Evolutionary conservation across 2,888 invertebrate species (phyloP), one percentile per base, ranked within the genome.

Genomic region (Stegophylla sp.): DNA sequence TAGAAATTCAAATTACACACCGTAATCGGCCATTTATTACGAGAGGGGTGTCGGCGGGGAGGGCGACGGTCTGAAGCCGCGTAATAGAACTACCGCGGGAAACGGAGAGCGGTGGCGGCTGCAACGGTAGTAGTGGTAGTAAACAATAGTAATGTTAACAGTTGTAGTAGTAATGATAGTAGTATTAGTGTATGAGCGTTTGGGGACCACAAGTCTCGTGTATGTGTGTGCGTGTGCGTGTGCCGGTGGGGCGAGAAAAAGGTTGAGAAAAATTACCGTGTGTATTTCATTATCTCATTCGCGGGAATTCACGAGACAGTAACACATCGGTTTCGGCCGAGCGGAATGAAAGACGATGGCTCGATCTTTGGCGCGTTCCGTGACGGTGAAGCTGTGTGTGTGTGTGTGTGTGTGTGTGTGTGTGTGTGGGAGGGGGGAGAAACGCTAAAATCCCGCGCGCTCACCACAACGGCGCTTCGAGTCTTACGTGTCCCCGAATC

Each of bases 1-100:
- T 28, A 48, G 34, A 34, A 61, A 79, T 79, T 79, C 48, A 71
- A 79, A 79, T 79, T 79, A 71, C 41, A 41, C 61, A 17, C 67
- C 48, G 69, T 71, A 79, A 79, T 71, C 79, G 69, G 51, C 34
- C 43, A 79, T 79, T 79, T 79, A 71, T 79, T 51, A 51, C 43
- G 1, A 43, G 28, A 20, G 10, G 56, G 20, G 66, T 41, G 41
- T 15, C 1, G 28, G 26, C 28, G 56, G 56, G 2, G 15, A 63
- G 13, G 63, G 20, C 61, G n/a, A 41, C n/a, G 64, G 34, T 64
- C 12, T 63, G 45, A 13, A 3, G 15, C 45, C 45, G n/a, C n/a
- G 12, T 45, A 45, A 45, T 45, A 45, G 4, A 45, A 45, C 45
- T 9, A 45, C 45, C 45, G 45, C n/a, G n/a, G n/a, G 45, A 45